phyloP scores from a whole-genome alignment of 2,888 invertebrate genomes.

The Troglohyphantes excavatus region DNA sequence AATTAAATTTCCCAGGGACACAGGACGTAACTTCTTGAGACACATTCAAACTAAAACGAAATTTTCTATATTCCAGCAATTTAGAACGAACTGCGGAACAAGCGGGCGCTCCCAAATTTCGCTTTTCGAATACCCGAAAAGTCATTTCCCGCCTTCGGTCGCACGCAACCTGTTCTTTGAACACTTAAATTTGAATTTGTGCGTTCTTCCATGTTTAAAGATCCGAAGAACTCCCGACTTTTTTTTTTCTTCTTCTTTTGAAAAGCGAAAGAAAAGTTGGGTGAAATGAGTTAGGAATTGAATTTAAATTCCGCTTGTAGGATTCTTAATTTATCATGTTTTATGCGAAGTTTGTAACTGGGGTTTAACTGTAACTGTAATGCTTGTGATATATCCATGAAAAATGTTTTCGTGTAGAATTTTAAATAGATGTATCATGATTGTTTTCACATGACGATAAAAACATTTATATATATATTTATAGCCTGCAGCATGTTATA shows the following conservation, averaged over 20 bases:
- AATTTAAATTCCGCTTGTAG: constrained; percentile 53
- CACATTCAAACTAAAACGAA: background rate
- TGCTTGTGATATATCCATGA: too few relatives aligned
- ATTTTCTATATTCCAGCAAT: constrained; percentile 17
- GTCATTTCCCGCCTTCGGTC: constrained; percentile 48
- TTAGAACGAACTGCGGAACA: constrained; percentile 46
- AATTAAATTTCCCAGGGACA: constrained; percentile 53
- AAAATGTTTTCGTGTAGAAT: too few relatives aligned
- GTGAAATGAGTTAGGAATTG: constrained; percentile 50
- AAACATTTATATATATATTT: too few relatives aligned
- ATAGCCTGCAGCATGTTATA: too few relatives aligned
- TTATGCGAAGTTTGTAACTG: too few relatives aligned
- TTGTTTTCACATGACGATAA: too few relatives aligned
- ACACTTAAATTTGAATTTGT: constrained; percentile 65
- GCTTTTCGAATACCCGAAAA: constrained; percentile 51
- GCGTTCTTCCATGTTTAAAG: constrained; percentile 15
- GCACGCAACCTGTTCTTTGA: constrained; percentile 57
- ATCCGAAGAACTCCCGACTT: too few relatives aligned
- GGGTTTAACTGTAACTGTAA: too few relatives aligned
- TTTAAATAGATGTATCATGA: too few relatives aligned
- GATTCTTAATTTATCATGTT: constrained; percentile 20
- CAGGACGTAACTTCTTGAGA: background rate
- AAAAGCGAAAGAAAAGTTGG: background rate
- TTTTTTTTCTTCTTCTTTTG: too few relatives aligned
- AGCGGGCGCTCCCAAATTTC: constrained; percentile 13